A percentile compares a stretch with the other conserved stretches of the same genome.
Evolutionary conservation across 2,888 invertebrate species (phyloP).

Genomic region (Erebia palarica): DNA sequence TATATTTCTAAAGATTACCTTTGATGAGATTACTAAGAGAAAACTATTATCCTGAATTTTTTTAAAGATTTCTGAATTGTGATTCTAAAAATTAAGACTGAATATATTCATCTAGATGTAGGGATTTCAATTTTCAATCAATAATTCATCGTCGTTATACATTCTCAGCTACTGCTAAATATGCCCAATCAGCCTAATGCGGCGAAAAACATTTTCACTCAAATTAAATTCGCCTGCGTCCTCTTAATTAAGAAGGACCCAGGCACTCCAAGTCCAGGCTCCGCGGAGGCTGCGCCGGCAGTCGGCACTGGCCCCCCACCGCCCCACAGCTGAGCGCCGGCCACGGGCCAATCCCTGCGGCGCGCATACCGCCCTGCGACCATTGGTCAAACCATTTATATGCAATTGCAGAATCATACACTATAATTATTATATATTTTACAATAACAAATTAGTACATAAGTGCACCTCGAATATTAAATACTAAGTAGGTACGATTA

Average conservation of each 20-base stretch:
- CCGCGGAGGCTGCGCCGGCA: conserved; percentile 6
- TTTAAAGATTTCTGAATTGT: too few relatives aligned
- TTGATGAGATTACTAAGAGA: too few relatives aligned
- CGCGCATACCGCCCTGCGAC: not conserved
- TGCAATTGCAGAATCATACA: not conserved
- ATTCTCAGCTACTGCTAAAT: not conserved
- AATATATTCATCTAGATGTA: too few relatives aligned
- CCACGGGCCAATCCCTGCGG: not conserved
- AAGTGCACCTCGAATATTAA: not conserved
- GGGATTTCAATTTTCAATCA: too few relatives aligned
- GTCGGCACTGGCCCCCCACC: not conserved
- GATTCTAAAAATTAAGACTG: too few relatives aligned
- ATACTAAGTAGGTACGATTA: not conserved
- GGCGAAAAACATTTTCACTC: too few relatives aligned
- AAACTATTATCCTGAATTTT: too few relatives aligned
- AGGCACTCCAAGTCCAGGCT: not conserved
- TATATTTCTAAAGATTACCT: too few relatives aligned
- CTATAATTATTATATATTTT: not conserved
- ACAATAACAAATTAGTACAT: not conserved
- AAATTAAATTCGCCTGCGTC: too few relatives aligned
- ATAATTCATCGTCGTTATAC: not conserved
- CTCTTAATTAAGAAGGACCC: not conserved
- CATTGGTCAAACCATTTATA: not conserved
- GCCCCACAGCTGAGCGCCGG: too few relatives aligned
- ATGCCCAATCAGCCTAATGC: not conserved